phyloP scores from a whole-genome alignment of 2,113 vertebrate species.

The Psilopogon haemacephalus region DNA sequence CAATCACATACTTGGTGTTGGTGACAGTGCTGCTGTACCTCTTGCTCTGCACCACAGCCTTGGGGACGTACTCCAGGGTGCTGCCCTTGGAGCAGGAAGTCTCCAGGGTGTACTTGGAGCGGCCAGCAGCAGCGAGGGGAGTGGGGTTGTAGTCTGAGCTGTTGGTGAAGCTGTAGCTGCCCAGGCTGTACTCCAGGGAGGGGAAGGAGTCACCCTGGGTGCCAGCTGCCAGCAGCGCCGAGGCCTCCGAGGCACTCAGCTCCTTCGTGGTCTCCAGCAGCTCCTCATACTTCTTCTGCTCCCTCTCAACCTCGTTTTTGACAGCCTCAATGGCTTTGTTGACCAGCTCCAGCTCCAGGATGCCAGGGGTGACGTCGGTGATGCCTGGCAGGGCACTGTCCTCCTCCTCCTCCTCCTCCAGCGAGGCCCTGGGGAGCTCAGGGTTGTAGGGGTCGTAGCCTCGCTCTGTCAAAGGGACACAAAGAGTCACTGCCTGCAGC shows the following conservation, averaged over 20 bases:
- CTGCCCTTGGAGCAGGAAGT: constrained; percentile 65
- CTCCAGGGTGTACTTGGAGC: constrained; percentile 88
- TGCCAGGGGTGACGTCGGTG: constrained; percentile 70
- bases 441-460: constrained; percentile 94
- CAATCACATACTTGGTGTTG: constrained; percentile 90
- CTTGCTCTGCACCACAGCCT: constrained; percentile 73
- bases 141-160: constrained; percentile 85
- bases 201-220: constrained; percentile 51
- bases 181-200: constrained; percentile 80
- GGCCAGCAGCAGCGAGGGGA: constrained; percentile 65
- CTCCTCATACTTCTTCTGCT: constrained; percentile 90
- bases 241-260: constrained; percentile 62
- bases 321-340: constrained; percentile 93
- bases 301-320: constrained; percentile 88
- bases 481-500: neutral
- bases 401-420: constrained; percentile 77
- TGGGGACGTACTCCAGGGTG: constrained; percentile 90
- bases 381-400: constrained; percentile 50
- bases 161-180: constrained; percentile 77
- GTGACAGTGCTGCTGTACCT: constrained; percentile 65
- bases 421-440: constrained; percentile 78
- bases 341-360: constrained; percentile 89
- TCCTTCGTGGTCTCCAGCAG: constrained; percentile 76
- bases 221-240: constrained; percentile 3
- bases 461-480: constrained; percentile 73